These are phyloP conservation scores for Myzus persicae DNA, from an alignment of 1,140 invertebrate species.

Conservation along the genomic window DNA sequence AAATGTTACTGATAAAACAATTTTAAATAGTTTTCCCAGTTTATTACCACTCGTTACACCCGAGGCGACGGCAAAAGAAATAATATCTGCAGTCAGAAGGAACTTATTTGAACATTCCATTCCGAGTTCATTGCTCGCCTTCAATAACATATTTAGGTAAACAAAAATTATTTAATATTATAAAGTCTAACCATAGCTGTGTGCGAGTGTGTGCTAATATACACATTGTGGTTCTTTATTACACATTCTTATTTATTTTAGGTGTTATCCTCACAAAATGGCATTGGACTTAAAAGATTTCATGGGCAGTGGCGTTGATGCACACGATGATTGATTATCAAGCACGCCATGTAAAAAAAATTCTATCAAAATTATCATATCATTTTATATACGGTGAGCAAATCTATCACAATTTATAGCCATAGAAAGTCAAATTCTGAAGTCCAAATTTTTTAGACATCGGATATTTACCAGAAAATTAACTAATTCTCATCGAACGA, in stretches of 20 bases:
- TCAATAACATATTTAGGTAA: constrained; percentile 62
- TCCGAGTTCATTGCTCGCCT: constrained; percentile 60
- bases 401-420: no score
- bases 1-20: background rate
- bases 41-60: constrained; percentile 73
- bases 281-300: constrained; percentile 66
- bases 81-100: constrained; percentile 73
- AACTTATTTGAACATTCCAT: constrained; percentile 61
- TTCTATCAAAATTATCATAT: no score
- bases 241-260: constrained; percentile 63
- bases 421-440: no score
- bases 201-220: no score
- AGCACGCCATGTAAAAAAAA: no score
- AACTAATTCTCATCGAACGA: no score
- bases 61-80: constrained; percentile 71
- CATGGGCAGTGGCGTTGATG: constrained; percentile 67
- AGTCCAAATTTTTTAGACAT: no score
- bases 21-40: constrained; percentile 68
- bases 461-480: no score
- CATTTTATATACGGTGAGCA: no score
- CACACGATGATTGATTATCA: constrained; percentile 59
- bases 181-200: background rate
- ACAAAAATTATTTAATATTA: background rate
- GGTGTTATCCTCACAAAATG: constrained; percentile 66
- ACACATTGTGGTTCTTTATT: background rate